Evolutionary conservation across 1,140 invertebrate species (phyloP).

Genomic region (Sinonovacula constricta): DNA sequence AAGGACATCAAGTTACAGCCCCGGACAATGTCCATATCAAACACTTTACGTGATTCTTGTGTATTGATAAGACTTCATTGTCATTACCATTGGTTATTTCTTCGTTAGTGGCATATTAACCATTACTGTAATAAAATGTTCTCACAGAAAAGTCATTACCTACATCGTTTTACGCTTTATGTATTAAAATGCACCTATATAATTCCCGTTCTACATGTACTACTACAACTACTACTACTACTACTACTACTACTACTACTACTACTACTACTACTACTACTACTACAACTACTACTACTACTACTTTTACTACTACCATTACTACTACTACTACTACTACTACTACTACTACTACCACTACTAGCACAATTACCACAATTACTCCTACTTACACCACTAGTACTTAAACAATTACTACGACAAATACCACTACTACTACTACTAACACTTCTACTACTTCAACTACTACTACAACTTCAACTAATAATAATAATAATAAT

Average conservation of each 20-base stretch:
- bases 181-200: too few relatives aligned
- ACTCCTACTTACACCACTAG: not conserved
- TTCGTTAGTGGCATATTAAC: too few relatives aligned
- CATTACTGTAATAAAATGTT: too few relatives aligned
- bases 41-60: too few relatives aligned
- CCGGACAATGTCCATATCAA: too few relatives aligned
- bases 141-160: too few relatives aligned
- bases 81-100: too few relatives aligned
- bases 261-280: constrained; percentile 4
- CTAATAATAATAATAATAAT: not conserved
- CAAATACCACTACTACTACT: not conserved
- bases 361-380: not conserved
- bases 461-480: not conserved
- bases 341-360: constrained; percentile 1
- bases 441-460: constrained; percentile 1
- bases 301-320: not conserved
- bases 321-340: constrained; percentile 1
- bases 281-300: constrained; percentile 1
- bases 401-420: not conserved
- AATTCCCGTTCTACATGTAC: not conserved
- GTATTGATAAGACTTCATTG: too few relatives aligned
- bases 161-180: too few relatives aligned
- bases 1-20: too few relatives aligned
- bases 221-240: constrained; percentile 1
- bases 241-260: constrained; percentile 1